Evolutionary conservation across 2,797 vertebrate species (phyloP).

Genomic region (Chelidonichthys spinosus): DNA sequence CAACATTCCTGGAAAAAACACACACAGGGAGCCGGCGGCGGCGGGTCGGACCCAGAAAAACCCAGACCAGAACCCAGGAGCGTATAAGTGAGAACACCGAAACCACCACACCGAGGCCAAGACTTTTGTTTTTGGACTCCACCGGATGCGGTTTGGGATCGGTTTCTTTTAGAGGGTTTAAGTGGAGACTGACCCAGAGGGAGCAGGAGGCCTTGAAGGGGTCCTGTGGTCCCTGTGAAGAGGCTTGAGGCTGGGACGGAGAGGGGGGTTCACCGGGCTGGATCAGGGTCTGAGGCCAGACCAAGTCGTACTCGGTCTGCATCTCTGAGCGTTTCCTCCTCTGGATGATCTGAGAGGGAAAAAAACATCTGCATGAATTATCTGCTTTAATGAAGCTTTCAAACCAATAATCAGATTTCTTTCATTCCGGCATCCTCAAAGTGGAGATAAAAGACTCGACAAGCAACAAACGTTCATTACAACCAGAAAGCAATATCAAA

Average conservation of each 20-base stretch:
- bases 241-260: constrained; percentile 76
- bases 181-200: constrained; percentile 88
- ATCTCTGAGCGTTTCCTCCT: constrained; percentile 89
- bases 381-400: constrained; percentile 32
- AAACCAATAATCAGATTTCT: constrained; percentile 30
- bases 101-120: constrained; percentile 12
- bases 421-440: constrained; percentile 5
- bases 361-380: constrained; percentile 33
- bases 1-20: constrained; percentile 44
- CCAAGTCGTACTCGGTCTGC: constrained; percentile 84
- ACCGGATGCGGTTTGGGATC: background rate
- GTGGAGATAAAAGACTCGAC: background rate
- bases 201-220: constrained; percentile 77
- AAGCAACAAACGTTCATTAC: constrained; percentile 16
- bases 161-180: background rate
- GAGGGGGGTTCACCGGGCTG: constrained; percentile 69
- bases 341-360: constrained; percentile 88
- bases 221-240: constrained; percentile 75
- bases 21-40: background rate
- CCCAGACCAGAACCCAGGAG: constrained; percentile 21
- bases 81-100: constrained; percentile 17
- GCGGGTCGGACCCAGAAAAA: constrained; percentile 16
- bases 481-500: constrained; percentile 30
- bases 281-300: constrained; percentile 82
- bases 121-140: constrained; percentile 13